Base-by-base conservation (phyloP, 2,113 vertebrate genomes). In the Oenanthe oenanthe region DNA sequence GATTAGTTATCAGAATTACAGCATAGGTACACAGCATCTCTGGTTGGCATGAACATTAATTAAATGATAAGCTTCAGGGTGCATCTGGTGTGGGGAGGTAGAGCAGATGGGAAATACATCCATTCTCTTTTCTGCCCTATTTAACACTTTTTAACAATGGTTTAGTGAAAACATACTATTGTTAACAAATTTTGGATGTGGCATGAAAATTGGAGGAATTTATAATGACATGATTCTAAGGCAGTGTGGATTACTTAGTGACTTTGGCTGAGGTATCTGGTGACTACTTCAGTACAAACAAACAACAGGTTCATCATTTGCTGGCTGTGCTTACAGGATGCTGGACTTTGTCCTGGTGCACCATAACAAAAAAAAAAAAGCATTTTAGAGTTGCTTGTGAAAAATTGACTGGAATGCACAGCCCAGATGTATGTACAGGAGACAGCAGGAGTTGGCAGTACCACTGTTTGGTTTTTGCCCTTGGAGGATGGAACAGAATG, bases 401-500 rank as follows among this genome's bases (percentile, higher is more conserved):
- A 42, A 13, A 66, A 53, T 40, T 60, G 67, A 43, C 25, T 24
- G 56, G 17, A 76, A 29, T 9, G 50, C 0, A 21, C 54, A 53
- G 84, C 91, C 78, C 2, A 43, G 66, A 89, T 76, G 16, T 71
- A 13, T 42, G 38, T 40, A 40, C 63, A 26, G 65, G 74, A 93
- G 89, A 88, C 70, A 56, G 63, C 47, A 71, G 67, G 63, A 89
- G 47, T 1, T 93, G 54, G 92, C 91, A 63, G 10, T 80, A 34
- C 71, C 43, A 12, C 81, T 91, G 60, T 88, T 96, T 67, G 70
- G 9, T 54, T 93, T 91, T 89, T 95, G 88, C 90, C n/a, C 62
- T 79, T 91, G 81, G 74, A 96, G 88, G 74, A 51, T 58, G 67
- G 92, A 95, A 95, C 65, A 88, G 84, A 96, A 94, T 67, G 79